Percentiles rank a stretch among this genome's conserved stretches.
Conservation (phyloP, 2,113 vertebrate genomes). For the Gracilinanus agilis region DNA sequence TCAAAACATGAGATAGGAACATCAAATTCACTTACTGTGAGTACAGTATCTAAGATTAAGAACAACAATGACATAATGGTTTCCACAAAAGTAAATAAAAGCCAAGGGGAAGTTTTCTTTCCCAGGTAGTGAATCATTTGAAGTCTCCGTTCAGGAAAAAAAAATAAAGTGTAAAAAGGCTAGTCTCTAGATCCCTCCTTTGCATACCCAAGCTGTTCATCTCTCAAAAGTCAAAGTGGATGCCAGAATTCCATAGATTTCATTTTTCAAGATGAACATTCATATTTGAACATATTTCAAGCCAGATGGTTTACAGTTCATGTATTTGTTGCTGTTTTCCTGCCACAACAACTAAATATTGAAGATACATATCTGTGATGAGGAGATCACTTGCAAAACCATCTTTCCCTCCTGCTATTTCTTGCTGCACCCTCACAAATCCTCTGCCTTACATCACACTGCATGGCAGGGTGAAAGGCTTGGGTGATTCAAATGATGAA, state of each 20-base stretch:
- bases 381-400: conserved; percentile 61
- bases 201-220: conserved; percentile 80
- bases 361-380: conserved; percentile 79
- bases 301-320: conserved; percentile 83
- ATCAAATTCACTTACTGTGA: background rate
- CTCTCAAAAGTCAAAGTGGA: conserved; percentile 80
- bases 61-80: background rate
- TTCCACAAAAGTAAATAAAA: conserved; percentile 48
- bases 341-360: conserved; percentile 83
- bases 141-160: conserved; percentile 52
- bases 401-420: conserved; percentile 49
- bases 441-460: background rate
- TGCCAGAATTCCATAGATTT: conserved; percentile 82
- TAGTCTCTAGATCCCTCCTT: conserved; percentile 74
- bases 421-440: background rate
- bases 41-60: background rate
- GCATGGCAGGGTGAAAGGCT: background rate
- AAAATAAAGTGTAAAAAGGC: conserved; percentile 68
- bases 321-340: conserved; percentile 82
- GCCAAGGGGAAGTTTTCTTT: conserved; percentile 45
- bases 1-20: background rate
- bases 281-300: conserved; percentile 81
- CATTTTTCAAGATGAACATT: conserved; percentile 80
- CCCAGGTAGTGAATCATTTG: conserved; percentile 49
- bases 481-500: conserved; percentile 22